Base-by-base conservation (phyloP, 2,888 invertebrate genomes). In the Sesia apiformis region DNA sequence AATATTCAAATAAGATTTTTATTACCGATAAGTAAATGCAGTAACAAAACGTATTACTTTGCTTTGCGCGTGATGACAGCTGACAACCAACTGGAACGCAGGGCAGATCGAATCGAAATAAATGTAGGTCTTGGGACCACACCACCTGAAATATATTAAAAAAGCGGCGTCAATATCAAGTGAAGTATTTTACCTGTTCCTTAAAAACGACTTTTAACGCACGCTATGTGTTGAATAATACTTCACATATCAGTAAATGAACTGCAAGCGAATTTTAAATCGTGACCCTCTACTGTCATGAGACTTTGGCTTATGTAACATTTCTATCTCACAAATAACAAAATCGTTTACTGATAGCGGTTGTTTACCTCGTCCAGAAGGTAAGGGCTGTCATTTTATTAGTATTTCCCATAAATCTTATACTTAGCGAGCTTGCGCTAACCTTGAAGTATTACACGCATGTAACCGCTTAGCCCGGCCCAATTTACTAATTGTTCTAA, bases 241-340 rank as follows among this genome's bases (percentile, higher is more conserved):
- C 78, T 80, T 76, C n/a, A 40, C 7, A 59, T 62, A 64, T 67
- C 69, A 66, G 66, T 65, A 61, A 3, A 71, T 68, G 70, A 62
- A 67, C 70, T 67, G 49, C 38, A 5, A 66, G 63, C 72, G 65
- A 68, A 62, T 53, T 60, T 72, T 73, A 71, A 71, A 69, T 62
- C 69, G 69, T 56, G 69, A 65, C 43, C 52, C 61, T 70, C 40
- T 57, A 63, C 76, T 84, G 87, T 86, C 88, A 88, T 84, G 81
- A 78, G 84, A 81, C 72, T 72, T 63, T 61, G 60, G 75, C 88
- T 88, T 88, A 88, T 87, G 87, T 88, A 88, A 88, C 82, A 79
- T 75, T 78, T 81, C 71, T 78, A 72, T 75, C 72, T 70, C 75
- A 77, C 77, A 83, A 81, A 76, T 79, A 78, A 74, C 73, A 66